Base-by-base conservation (phyloP, 2,888 invertebrate species). In the Torymus aiolomorphi region DNA sequence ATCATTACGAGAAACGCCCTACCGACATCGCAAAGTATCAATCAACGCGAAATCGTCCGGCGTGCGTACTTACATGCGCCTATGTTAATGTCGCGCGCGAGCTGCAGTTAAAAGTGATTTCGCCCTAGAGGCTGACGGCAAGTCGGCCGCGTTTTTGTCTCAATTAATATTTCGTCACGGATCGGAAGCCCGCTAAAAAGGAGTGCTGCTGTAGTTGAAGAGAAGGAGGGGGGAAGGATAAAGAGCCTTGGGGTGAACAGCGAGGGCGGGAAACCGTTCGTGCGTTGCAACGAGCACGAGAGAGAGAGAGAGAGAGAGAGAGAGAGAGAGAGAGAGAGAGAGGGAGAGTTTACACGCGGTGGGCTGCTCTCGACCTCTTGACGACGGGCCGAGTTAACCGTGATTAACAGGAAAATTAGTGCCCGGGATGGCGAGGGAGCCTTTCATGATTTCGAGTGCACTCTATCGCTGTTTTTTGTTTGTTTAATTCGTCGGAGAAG, bases 91-190 rank as follows among this genome's bases (percentile, higher is more conserved):
- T 52, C 67, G 59, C 42, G 42, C 8, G 42, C 20, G 20, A 1
- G 20, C 20, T 57, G 65, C 16, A 62, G 54, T 77, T 77, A 71
- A 77, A 71, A 79, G 51, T 69, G 70, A 79, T 70, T 74, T 78
- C n/a, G 63, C 74, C 51, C 65, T 66, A 71, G 52, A 71, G 59
- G 49, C 49, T 52, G 12, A n/a, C n/a, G n/a, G n/a, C n/a, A n/a
- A n/a, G n/a, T 5, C 0, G 18, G 20, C 20, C 52, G 14, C 18
- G 83, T 88, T 86, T 87, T 88, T 86, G 83, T 85, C 84, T 86
- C 87, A 87, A 88, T 88, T 87, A 88, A 88, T 88, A 88, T 87
- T 88, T 88, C 87, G 86, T 87, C 85, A 87, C 82, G 75, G 70
- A 56, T 76, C 74, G 59, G 51, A 52, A 16, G 20, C 4, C 66